Conservation (phyloP, 2,113 vertebrate genomes). For the Macquaria australasica region DNA sequence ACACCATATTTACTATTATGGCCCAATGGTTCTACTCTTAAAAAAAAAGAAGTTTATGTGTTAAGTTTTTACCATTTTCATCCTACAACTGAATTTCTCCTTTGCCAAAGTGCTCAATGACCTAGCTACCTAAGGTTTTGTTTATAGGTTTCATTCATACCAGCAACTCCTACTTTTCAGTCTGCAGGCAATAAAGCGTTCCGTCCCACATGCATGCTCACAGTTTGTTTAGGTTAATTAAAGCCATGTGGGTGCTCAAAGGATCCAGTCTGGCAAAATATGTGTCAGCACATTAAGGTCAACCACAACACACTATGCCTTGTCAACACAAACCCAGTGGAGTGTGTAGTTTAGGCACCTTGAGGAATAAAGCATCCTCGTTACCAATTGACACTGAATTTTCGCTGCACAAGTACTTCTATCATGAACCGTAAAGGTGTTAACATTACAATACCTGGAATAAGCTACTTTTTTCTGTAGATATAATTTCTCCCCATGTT, state of each 20-base stretch:
- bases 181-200: constrained; percentile 15
- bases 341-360: constrained; percentile 26
- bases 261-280: constrained; percentile 47
- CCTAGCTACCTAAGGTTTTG: constrained; percentile 1
- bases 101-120: background rate
- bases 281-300: constrained; percentile 74
- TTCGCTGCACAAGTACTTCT: too few species aligned
- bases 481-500: too few species aligned
- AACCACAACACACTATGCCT: constrained; percentile 47
- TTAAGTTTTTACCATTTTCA: background rate
- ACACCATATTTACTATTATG: constrained; percentile 37
- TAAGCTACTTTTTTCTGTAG: too few species aligned
- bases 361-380: constrained; percentile 18
- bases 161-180: constrained; percentile 19
- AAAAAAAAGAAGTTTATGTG: background rate
- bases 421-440: background rate
- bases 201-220: constrained; percentile 42
- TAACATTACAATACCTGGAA: background rate
- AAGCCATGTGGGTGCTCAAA: constrained; percentile 44
- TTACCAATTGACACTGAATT: background rate
- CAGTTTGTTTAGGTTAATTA: constrained; percentile 80
- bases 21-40: background rate
- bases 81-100: background rate
- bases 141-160: constrained; percentile 13
- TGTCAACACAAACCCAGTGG: constrained; percentile 66